Percentiles rank a stretch among this genome's conserved stretches.
Evolutionary conservation across 2,113 vertebrate genomes (phyloP).

Genomic region (Poeciliopsis turrubarensis): DNA sequence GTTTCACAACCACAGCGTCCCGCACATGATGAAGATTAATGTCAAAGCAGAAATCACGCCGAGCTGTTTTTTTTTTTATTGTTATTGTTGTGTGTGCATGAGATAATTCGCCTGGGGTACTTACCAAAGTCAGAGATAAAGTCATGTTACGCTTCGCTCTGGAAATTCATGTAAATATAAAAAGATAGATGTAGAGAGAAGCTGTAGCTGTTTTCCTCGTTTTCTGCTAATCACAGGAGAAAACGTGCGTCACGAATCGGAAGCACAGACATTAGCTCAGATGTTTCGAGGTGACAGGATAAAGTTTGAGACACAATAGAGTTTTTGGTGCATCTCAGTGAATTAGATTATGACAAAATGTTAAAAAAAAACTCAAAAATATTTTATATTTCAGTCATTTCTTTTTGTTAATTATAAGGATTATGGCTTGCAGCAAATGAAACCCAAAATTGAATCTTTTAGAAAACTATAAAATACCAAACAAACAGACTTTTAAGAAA

Average conservation of each 20-base stretch:
- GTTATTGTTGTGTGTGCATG: constrained; percentile 72
- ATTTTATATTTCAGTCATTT: neutral
- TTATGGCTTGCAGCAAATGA: neutral
- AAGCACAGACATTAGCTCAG: constrained; percentile 37
- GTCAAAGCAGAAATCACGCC: constrained; percentile 45
- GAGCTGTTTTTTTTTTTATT: constrained; percentile 59
- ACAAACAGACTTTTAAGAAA: neutral
- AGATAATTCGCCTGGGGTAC: constrained; percentile 75
- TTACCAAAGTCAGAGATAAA: constrained; percentile 78
- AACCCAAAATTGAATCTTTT: neutral
- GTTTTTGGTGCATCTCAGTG: constrained; percentile 1
- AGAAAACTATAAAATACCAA: neutral
- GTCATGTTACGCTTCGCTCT: constrained; percentile 63
- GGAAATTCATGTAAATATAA: constrained; percentile 71
- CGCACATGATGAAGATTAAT: constrained; percentile 42
- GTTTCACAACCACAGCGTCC: constrained; percentile 57
- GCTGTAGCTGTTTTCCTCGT: constrained; percentile 59
- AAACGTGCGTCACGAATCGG: constrained; percentile 25
- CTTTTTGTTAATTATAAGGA: neutral
- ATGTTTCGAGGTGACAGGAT: constrained; percentile 47
- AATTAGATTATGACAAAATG: neutral
- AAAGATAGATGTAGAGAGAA: constrained; percentile 51
- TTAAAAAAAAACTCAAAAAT: too few species aligned
- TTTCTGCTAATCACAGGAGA: constrained; percentile 28
- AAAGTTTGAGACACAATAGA: constrained; percentile 51